Evolutionary conservation across 2,888 invertebrate species (phyloP), one percentile per base, ranked within the genome.

Genomic region (Phania funesta): DNA sequence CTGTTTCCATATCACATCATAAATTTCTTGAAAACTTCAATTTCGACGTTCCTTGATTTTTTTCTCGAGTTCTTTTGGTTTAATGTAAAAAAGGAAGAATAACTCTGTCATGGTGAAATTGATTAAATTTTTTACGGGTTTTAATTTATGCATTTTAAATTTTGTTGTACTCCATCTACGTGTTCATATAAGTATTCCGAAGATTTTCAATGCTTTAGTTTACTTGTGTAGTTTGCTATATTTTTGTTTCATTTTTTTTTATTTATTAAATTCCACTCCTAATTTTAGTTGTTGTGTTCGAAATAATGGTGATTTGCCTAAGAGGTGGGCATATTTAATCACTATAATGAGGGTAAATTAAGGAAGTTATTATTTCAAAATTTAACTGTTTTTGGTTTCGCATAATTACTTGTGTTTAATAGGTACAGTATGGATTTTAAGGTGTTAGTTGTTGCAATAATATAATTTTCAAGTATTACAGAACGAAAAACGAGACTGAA

Each of bases 1-100:
- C 54, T 73, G 71, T 58, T 67, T 74, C 74, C 58, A 78, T 78
- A 74, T 78, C 82, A 78, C 78, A 82, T 68, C 68, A 74, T 78
- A 78, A 82, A 74, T 82, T 82, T 68, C 54, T 48, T 52, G 41
- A 24, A 60, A 81, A 77, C 50, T 60, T 58, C 32, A 60, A 62
- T 50, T 62, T 77, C 67, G 75, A 73, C 46, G 48, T 67, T 65
- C 16, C 44, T 26, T 52, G 26, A 5, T 44, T 50, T 38, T 56
- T 44, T 41, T 41, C 16, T 6, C n/a, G 18, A 20, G 7, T 16
- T 54, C 13, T 64, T 18, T 16, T 76, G 35, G 11, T 46, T 20
- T 46, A 9, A 13, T 18, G 20, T 8, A 52, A n/a, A 58, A 13
- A 58, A 75, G 8, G 50, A 64, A n/a, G 22, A 73, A 54, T 70